Base-by-base conservation (phyloP, 2,888 invertebrate species). In the Salticus scenicus region DNA sequence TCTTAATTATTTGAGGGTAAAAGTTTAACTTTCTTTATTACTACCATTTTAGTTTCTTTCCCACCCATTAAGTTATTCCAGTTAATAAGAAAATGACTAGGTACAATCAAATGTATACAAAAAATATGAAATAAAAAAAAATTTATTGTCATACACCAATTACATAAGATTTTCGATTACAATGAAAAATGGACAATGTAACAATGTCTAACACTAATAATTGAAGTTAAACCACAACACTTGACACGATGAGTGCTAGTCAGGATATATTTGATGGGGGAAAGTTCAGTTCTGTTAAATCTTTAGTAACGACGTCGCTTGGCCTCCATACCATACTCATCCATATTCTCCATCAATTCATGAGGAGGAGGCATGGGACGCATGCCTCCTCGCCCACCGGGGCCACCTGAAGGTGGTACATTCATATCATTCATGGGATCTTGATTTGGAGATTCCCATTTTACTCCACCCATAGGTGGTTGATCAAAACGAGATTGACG, bases 401-500 rank as follows among this genome's bases (percentile, higher is more conserved):
- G 42, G 17, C 76, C 72, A 4, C 66, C 73, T 17, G 73, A 31
- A 1, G 71, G 72, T 10, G 75, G 75, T 20, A 72, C 85, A 28
- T 70, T 71, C 79, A 79, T 81, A 7, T 87, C 77, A 27, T 66
- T 73, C 69, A 81, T 70, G 0, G 87, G 72, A 14, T 82, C 87
- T 64, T 42, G 64, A 64, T 69, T 42, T 57, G 81, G 47, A 17
- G 81, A 70, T 69, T 70, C 77, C 57, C 57, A 57, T 57, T 57
- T 57, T 47, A 27, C 72, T 42, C 72, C 64, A 73, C 78, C 81
- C 81, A 82, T 81, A 12, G 87, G 87, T 64, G 87, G 87, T 24
- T 87, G 87, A 74, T 87, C 87, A 78, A 87, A 87, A n/a, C 87
- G 87, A 20, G 87, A 87, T 28, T 81, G 87, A 27, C 87, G 81